Evolutionary conservation across 2,113 vertebrate species (phyloP).

Genomic region (Otus sunia): DNA sequence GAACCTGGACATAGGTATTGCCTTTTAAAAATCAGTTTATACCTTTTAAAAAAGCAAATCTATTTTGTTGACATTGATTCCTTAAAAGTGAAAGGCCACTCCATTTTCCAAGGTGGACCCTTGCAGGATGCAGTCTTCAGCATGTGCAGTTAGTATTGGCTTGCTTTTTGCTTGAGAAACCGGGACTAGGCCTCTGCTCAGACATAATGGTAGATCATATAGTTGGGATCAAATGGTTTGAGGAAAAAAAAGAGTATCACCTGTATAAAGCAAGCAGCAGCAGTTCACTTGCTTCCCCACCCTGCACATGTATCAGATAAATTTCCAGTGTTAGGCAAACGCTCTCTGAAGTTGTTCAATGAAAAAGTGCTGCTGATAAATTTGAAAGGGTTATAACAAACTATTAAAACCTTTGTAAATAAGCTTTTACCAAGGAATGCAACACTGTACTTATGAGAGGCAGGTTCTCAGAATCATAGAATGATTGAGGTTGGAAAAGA

Average conservation of each 20-base stretch:
- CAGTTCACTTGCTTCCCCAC: neutral
- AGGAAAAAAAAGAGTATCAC: neutral
- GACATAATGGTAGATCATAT: neutral
- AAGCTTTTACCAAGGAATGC: neutral
- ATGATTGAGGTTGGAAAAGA: neutral
- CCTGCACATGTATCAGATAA: neutral
- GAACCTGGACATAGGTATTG: neutral
- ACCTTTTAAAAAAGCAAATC: neutral
- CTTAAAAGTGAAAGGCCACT: neutral
- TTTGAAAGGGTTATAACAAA: neutral
- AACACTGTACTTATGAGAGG: neutral
- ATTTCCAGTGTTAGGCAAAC: neutral
- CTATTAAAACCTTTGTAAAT: neutral
- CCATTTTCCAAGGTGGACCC: neutral
- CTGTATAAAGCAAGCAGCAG: neutral
- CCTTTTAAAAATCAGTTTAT: neutral
- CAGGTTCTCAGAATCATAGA: neutral
- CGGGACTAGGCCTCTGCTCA: rapidly evolving
- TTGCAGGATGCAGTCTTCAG: neutral
- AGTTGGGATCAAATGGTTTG: neutral
- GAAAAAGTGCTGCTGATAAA: neutral
- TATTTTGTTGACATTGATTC: neutral
- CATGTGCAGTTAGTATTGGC: neutral
- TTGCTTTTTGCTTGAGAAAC: neutral
- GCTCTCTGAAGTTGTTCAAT: neutral